These are phyloP conservation scores for Cephalopachus bancanus DNA, from an alignment of 2,797 vertebrate species.

Conservation along the genomic window DNA sequence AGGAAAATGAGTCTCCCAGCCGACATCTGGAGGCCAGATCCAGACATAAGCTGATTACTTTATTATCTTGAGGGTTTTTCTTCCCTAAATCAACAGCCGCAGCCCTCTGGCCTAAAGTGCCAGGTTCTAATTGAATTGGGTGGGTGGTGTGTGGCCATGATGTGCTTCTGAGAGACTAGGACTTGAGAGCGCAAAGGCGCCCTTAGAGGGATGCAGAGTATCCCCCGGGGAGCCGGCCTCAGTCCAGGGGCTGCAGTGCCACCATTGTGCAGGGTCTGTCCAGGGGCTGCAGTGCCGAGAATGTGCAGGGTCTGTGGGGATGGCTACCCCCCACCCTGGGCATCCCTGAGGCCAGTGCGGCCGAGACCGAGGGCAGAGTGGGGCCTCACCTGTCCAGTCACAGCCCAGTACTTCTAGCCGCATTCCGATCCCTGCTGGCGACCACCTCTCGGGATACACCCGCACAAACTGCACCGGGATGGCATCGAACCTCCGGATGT, in stretches of 20 bases:
- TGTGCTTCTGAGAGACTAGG: slow-evolving; percentile 69
- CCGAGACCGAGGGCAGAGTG: background rate
- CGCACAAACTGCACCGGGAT: slow-evolving; percentile 94
- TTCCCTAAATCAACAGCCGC: slow-evolving; percentile 80
- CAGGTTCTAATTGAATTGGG: slow-evolving; percentile 81
- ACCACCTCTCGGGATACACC: slow-evolving; percentile 98
- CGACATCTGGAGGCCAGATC: slow-evolving; percentile 93
- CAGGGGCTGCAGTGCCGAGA: background rate
- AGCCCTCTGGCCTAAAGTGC: slow-evolving; percentile 80
- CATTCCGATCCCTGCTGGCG: slow-evolving; percentile 98
- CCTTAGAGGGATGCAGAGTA: slow-evolving; percentile 48
- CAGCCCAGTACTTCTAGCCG: slow-evolving; percentile 98
- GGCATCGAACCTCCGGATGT: slow-evolving; percentile 96
- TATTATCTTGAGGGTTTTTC: slow-evolving; percentile 81
- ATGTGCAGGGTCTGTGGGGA: no score
- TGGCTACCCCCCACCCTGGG: background rate
- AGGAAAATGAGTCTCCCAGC: slow-evolving; percentile 87
- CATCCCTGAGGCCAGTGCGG: background rate
- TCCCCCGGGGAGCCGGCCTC: background rate
- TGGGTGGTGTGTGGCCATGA: slow-evolving; percentile 71
- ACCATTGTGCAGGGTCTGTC: no score
- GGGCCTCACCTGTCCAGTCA: slow-evolving; percentile 95
- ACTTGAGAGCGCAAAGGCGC: slow-evolving; percentile 47
- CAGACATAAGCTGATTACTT: slow-evolving; percentile 88
- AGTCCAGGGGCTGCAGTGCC: background rate